Evolutionary conservation across 64 coral and sea anemone genomes (phyloP).

Genomic region (Cladopsammia gracilis): DNA sequence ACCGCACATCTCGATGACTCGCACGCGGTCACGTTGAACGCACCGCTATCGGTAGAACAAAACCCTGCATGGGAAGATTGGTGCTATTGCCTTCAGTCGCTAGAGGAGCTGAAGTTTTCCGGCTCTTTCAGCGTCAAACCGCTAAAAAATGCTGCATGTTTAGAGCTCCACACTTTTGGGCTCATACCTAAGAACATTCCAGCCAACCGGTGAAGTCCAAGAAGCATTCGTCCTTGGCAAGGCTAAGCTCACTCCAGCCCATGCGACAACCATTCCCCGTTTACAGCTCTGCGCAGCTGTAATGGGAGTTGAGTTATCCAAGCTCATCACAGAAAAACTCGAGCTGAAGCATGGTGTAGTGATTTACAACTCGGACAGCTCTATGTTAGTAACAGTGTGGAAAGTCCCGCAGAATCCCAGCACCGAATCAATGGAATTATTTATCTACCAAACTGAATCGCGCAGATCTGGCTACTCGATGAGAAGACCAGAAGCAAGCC

Average conservation of each 20-base stretch:
- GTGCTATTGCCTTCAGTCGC: too few relatives aligned
- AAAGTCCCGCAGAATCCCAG: constrained; percentile 26
- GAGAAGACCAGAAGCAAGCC: background rate
- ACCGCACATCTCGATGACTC: too few relatives aligned
- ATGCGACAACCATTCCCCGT: constrained; percentile 1
- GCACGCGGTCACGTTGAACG: too few relatives aligned
- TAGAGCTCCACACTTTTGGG: constrained; percentile 11
- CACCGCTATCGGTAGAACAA: too few relatives aligned
- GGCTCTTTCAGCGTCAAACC: too few relatives aligned
- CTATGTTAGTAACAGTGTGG: constrained; percentile 15
- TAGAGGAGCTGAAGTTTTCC: too few relatives aligned
- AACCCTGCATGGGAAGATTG: too few relatives aligned
- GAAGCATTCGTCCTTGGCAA: too few relatives aligned
- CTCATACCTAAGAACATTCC: too few relatives aligned
- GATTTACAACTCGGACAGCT: too few relatives aligned
- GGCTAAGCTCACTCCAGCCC: background rate
- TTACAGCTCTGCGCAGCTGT: constrained; percentile 21
- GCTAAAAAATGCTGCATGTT: too few relatives aligned
- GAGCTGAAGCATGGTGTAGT: background rate
- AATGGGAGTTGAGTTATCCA: constrained; percentile 1
- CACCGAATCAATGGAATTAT: constrained; percentile 57
- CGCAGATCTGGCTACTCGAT: constrained; percentile 40
- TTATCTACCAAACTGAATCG: constrained; percentile 25
- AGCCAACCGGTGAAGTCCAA: too few relatives aligned
- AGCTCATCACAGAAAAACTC: background rate